Evolutionary conservation across 2,113 vertebrate genomes (phyloP).

Genomic region (Cygnus buccinator): DNA sequence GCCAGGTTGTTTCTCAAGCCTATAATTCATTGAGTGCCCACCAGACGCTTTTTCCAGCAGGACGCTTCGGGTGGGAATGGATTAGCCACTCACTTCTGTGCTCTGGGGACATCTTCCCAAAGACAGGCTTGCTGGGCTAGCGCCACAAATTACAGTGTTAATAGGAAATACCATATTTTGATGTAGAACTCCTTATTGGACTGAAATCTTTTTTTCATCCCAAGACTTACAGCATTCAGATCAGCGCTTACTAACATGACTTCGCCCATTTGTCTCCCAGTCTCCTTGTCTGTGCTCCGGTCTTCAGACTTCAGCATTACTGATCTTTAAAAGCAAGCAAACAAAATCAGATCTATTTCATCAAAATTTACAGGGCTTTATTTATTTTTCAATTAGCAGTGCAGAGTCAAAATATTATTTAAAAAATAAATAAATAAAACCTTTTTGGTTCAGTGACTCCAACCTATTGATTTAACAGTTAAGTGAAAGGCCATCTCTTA

Average conservation of each 20-base stretch:
- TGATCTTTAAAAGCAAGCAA: not conserved
- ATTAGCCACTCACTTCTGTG: not conserved
- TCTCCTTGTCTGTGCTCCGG: not conserved
- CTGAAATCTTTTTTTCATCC: not conserved
- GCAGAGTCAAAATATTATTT: not conserved
- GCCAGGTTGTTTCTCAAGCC: constrained; percentile 54
- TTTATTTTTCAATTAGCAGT: not conserved
- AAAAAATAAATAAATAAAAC: fast-evolving
- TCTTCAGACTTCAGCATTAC: not conserved
- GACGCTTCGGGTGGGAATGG: not conserved
- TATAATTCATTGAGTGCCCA: constrained; percentile 50
- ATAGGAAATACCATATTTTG: not conserved
- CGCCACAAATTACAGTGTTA: not conserved
- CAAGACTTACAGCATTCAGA: not conserved
- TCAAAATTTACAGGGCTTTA: not conserved
- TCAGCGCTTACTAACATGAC: not conserved
- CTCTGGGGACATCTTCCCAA: not conserved
- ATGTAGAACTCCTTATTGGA: not conserved
- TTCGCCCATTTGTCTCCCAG: not conserved
- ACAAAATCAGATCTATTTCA: not conserved
- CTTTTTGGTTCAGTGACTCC: not conserved
- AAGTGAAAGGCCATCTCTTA: not conserved
- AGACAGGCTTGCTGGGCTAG: not conserved
- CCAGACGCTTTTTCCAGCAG: constrained; percentile 20
- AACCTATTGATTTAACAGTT: not conserved